Evolutionary conservation across 2,113 vertebrate genomes (phyloP).

Genomic region (Trogon surrucura): DNA sequence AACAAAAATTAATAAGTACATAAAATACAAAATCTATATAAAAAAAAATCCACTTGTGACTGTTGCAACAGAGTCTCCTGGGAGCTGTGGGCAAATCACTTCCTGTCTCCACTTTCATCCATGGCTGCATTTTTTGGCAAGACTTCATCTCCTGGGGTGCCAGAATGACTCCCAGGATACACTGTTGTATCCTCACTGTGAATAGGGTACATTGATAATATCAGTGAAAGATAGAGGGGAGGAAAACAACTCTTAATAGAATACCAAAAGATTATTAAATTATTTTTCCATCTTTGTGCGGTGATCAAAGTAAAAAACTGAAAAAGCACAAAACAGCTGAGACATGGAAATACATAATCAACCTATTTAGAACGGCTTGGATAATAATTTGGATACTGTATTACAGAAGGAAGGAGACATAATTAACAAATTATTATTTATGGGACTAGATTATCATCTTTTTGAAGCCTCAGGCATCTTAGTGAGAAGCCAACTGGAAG

Average conservation of each 20-base stretch:
- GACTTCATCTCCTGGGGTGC: background rate
- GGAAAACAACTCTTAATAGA: background rate
- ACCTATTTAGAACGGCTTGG: background rate
- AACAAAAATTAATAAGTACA: background rate
- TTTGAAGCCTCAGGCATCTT: background rate
- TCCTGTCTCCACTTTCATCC: slow-evolving; percentile 16
- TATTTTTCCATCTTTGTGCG: background rate
- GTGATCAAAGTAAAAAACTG: background rate
- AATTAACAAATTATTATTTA: background rate
- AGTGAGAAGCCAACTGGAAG: background rate
- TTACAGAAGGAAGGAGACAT: background rate
- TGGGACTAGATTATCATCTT: background rate
- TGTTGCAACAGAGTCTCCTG: background rate
- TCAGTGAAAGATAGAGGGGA: background rate
- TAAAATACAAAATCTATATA: background rate
- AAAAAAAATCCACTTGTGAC: background rate
- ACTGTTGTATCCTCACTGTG: background rate
- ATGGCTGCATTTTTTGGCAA: slow-evolving; percentile 3
- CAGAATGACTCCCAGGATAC: background rate
- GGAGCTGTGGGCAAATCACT: background rate
- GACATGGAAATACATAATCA: background rate
- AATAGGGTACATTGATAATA: background rate
- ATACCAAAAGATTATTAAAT: background rate
- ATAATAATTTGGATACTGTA: background rate
- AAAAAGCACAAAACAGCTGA: background rate